These are phyloP conservation scores for Aythya baeri DNA, from an alignment of 2,113 vertebrate species.

Conservation along the genomic window DNA sequence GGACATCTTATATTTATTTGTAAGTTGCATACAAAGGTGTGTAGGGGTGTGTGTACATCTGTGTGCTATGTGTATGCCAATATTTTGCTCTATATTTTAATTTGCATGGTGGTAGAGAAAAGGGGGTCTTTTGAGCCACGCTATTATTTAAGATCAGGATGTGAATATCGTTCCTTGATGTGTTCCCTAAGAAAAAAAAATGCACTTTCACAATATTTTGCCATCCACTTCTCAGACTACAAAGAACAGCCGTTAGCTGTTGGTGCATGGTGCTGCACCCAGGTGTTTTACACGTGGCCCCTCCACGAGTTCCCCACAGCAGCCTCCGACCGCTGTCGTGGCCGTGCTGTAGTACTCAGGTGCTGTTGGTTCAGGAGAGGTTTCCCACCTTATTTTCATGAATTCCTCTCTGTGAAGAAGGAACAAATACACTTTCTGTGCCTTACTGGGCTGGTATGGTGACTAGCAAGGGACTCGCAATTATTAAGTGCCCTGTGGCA, in stretches of 20 bases:
- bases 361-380: not conserved
- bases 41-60: not conserved
- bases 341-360: not conserved
- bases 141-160: not conserved
- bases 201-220: not conserved
- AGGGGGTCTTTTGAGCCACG: not conserved
- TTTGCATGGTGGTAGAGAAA: not conserved
- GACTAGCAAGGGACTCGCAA: constrained; percentile 36
- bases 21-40: not conserved
- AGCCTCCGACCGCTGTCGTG: no score
- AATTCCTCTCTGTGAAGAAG: not conserved
- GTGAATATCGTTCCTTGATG: not conserved
- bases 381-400: not conserved
- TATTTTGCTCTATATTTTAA: not conserved
- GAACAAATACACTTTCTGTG: not conserved
- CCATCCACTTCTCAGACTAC: not conserved
- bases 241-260: not conserved
- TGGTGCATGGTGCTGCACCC: not conserved
- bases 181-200: not conserved
- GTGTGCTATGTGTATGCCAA: not conserved
- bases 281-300: rapidly evolving
- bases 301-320: not conserved
- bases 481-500: constrained; percentile 64
- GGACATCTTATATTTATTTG: not conserved
- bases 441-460: not conserved